Percentiles rank a stretch among this genome's conserved stretches.
Evolutionary conservation across 2,888 invertebrate genomes (phyloP).

Genomic region (Drosophila anomalata): DNA sequence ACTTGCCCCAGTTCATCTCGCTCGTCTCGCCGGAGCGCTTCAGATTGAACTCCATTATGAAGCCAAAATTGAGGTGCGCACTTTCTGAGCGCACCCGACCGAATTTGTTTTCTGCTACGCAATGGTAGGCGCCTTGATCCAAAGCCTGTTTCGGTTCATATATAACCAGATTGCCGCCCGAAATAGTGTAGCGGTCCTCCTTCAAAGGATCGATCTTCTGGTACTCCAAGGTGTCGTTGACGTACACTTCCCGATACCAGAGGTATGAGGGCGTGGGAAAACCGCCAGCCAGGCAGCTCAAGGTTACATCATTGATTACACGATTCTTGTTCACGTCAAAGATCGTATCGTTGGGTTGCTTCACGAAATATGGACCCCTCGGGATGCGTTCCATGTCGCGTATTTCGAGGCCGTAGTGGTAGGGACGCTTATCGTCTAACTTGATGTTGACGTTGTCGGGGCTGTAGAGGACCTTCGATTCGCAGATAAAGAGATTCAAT

Average conservation of each 20-base stretch:
- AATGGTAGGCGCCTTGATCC: constrained; percentile 96
- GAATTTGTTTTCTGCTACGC: constrained; percentile 94
- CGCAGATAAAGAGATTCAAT: constrained; percentile 92
- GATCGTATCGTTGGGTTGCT: constrained; percentile 92
- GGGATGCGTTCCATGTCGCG: constrained; percentile 92
- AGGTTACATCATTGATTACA: constrained; percentile 89
- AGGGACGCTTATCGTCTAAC: constrained; percentile 91
- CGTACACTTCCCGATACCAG: constrained; percentile 95
- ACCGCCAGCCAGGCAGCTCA: constrained; percentile 93
- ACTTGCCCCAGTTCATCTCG: constrained; percentile 97
- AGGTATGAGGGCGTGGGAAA: constrained; percentile 95
- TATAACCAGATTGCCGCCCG: constrained; percentile 96
- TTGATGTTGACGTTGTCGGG: constrained; percentile 89
- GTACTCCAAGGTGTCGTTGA: constrained; percentile 90
- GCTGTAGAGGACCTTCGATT: constrained; percentile 84
- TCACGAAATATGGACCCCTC: constrained; percentile 94
- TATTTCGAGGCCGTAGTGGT: constrained; percentile 93
- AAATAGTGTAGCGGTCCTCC: constrained; percentile 91
- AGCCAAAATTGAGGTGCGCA: constrained; percentile 94
- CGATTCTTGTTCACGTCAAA: constrained; percentile 91
- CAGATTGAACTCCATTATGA: constrained; percentile 94
- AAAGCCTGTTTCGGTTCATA: constrained; percentile 91
- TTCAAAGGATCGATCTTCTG: constrained; percentile 90
- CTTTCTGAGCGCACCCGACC: constrained; percentile 95
- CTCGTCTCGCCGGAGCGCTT: constrained; percentile 93